These are phyloP conservation scores for Platalea minor DNA, from an alignment of 2,797 vertebrate species.

Conservation along the genomic window DNA sequence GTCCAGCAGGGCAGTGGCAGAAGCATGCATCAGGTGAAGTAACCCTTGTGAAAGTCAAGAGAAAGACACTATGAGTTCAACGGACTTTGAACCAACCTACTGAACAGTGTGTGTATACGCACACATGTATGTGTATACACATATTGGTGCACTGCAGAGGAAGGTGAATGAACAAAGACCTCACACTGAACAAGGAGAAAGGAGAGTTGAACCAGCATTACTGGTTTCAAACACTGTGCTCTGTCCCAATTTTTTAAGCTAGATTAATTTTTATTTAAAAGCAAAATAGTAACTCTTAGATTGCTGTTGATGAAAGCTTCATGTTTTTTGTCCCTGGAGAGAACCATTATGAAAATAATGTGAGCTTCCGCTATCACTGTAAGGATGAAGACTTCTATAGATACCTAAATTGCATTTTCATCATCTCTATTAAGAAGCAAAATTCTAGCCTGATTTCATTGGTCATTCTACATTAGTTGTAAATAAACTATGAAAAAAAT, in stretches of 20 bases:
- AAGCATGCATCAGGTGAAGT: background rate
- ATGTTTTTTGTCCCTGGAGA: background rate
- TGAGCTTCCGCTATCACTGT: background rate
- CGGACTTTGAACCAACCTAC: background rate
- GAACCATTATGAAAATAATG: background rate
- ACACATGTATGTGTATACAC: too few species aligned
- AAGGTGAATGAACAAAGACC: background rate
- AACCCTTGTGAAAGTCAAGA: background rate
- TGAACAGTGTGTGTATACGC: background rate
- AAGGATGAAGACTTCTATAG: background rate
- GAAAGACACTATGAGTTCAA: background rate
- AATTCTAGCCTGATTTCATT: background rate
- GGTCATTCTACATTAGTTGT: background rate
- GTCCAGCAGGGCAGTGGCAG: background rate
- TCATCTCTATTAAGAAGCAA: background rate
- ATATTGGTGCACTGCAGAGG: background rate
- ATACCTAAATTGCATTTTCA: background rate
- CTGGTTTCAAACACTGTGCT: background rate
- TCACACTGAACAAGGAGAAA: background rate
- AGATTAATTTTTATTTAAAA: background rate
- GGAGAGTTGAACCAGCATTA: background rate
- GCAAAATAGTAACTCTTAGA: background rate
- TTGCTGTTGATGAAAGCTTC: background rate
- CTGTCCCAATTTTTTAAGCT: background rate
- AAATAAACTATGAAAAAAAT: background rate